Evolutionary conservation across 2,888 invertebrate species (phyloP).

Genomic region (Tridacna gigas): DNA sequence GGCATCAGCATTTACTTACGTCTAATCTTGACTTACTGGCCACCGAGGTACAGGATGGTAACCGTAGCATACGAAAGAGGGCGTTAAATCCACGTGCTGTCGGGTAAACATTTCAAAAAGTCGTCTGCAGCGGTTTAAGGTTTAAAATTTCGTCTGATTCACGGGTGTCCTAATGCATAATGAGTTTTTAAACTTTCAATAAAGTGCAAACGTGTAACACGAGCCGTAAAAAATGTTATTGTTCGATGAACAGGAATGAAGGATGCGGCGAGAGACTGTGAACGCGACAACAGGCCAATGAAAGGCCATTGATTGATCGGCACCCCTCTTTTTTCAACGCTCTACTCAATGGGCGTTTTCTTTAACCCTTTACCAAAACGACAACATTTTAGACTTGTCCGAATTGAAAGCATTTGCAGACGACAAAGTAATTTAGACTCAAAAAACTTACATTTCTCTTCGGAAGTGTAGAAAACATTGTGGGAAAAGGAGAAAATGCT

Average conservation of each 20-base stretch:
- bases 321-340: background rate
- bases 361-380: background rate
- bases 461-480: too few relatives aligned
- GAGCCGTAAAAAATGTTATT: constrained; percentile 4
- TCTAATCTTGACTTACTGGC: too few relatives aligned
- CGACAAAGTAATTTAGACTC: too few relatives aligned
- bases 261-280: constrained; percentile 2
- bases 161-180: background rate
- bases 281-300: background rate
- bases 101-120: too few relatives aligned
- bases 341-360: background rate
- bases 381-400: background rate
- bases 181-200: constrained; percentile 10
- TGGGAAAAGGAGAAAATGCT: background rate
- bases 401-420: too few relatives aligned
- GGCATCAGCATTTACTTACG: too few relatives aligned
- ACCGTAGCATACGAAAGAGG: too few relatives aligned
- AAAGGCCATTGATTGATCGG: background rate
- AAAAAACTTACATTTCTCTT: too few relatives aligned
- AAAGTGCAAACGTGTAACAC: constrained; percentile 5
- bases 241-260: constrained; percentile 14
- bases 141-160: background rate
- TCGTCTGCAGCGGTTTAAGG: too few relatives aligned
- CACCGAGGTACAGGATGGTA: too few relatives aligned
- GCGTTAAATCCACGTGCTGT: too few relatives aligned